A percentile compares a stretch with the other conserved stretches of the same genome.
Evolutionary conservation across 2,113 vertebrate genomes (phyloP).

Genomic region (Antennarius striatus): DNA sequence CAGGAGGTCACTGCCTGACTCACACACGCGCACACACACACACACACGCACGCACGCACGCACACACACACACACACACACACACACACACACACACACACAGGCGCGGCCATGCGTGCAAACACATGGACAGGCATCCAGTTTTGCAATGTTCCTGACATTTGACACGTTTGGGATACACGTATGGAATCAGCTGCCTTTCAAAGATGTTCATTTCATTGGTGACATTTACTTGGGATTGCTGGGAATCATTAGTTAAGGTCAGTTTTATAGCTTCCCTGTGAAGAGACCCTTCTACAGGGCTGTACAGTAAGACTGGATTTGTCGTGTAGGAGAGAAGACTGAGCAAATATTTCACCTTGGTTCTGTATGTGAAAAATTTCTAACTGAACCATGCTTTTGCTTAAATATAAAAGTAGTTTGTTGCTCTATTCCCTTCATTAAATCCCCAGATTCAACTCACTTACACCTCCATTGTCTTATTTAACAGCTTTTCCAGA

Average conservation of each 20-base stretch:
- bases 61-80: conserved; percentile 37
- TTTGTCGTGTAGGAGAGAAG: not conserved
- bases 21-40: conserved; percentile 17
- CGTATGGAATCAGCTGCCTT: conserved; percentile 56
- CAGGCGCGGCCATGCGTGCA: not conserved
- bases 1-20: conserved; percentile 72
- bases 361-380: conserved; percentile 17
- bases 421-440: conserved; percentile 21
- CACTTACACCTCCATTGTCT: conserved; percentile 44
- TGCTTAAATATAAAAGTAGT: conserved; percentile 24
- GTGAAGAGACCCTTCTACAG: conserved; percentile 1
- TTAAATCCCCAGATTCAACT: conserved; percentile 31
- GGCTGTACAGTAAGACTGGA: no score
- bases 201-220: conserved; percentile 44
- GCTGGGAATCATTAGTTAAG: conserved; percentile 58
- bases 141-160: conserved; percentile 53
- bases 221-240: conserved; percentile 67
- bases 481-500: conserved; percentile 41
- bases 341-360: conserved; percentile 16
- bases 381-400: not conserved
- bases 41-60: not conserved
- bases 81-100: conserved; percentile 45
- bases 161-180: conserved; percentile 41
- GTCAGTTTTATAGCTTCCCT: conserved; percentile 52
- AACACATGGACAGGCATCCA: not conserved